A percentile compares a stretch with the other conserved stretches of the same genome.
Conservation (phyloP, 1,140 invertebrate genomes). For the Ceratina calcarata region DNA sequence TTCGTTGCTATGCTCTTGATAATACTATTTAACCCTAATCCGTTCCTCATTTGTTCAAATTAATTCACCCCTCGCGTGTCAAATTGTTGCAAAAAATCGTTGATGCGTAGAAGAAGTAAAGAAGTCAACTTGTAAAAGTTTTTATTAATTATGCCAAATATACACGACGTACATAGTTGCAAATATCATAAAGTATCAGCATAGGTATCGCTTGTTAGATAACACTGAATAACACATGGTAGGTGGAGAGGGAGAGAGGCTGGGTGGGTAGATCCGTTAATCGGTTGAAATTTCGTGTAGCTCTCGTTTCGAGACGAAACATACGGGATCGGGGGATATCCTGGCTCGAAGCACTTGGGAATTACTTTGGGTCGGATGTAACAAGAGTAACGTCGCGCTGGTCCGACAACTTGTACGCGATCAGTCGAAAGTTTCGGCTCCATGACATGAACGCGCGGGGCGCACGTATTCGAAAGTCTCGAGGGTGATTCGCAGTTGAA, state of each 20-base stretch:
- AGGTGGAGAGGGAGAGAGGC: not conserved
- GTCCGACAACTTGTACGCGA: not conserved
- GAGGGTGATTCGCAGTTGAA: not conserved
- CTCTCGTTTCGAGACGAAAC: constrained; percentile 1
- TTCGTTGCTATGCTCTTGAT: no score
- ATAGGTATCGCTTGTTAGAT: no score
- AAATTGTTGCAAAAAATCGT: no score
- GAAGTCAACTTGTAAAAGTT: no score
- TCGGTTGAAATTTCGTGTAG: constrained; percentile 2
- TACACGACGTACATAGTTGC: no score
- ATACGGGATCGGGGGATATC: constrained; percentile 33
- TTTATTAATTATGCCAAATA: no score
- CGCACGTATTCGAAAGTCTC: constrained; percentile 6
- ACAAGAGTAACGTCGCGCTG: constrained; percentile 17
- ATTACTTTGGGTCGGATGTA: constrained; percentile 37
- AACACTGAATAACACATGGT: no score
- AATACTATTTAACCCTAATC: no score
- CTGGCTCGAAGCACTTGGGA: constrained; percentile 28
- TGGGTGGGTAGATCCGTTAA: not conserved
- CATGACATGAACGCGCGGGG: not conserved
- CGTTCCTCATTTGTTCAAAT: no score
- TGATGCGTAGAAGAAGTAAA: no score
- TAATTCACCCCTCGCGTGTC: no score
- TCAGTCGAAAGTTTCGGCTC: constrained; percentile 18
- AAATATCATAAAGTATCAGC: no score